phyloP scores from a whole-genome alignment of 2,113 vertebrate genomes.

The Chauna torquata region DNA sequence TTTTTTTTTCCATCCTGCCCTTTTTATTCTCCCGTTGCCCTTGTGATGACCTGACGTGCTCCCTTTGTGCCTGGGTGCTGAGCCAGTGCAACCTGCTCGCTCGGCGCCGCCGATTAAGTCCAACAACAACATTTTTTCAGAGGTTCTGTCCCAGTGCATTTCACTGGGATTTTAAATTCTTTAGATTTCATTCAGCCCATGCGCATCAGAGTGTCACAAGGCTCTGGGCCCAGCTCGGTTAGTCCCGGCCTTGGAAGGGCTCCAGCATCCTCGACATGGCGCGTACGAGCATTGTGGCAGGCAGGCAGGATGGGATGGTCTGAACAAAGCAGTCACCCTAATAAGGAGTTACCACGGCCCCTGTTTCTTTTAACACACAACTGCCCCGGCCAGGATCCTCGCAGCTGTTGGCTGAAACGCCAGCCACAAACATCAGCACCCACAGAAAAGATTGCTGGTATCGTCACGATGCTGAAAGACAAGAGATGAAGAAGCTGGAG shows the following conservation, averaged over 20 bases:
- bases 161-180: constrained; percentile 55
- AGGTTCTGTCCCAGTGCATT: constrained; percentile 16
- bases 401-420: background rate
- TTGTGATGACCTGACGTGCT: constrained; percentile 20
- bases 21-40: constrained; percentile 38
- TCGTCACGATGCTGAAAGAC: accelerated
- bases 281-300: background rate
- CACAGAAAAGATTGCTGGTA: background rate
- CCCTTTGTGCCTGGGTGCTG: constrained; percentile 26
- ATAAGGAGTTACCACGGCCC: constrained; percentile 9
- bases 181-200: constrained; percentile 50
- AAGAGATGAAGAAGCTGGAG: background rate
- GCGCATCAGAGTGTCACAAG: constrained; percentile 28
- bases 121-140: constrained; percentile 21
- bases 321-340: constrained; percentile 14
- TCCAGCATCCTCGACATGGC: constrained; percentile 37
- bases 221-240: background rate
- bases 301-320: background rate
- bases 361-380: background rate
- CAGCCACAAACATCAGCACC: background rate
- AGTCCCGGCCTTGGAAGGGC: constrained; percentile 38
- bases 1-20: constrained; percentile 54
- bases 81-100: constrained; percentile 40
- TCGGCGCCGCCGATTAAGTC: background rate
- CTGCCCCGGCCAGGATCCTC: background rate